Evolutionary conservation across 2,113 vertebrate species (phyloP), one percentile per base, ranked within the genome.

Genomic region (Nesogale talazaci): DNA sequence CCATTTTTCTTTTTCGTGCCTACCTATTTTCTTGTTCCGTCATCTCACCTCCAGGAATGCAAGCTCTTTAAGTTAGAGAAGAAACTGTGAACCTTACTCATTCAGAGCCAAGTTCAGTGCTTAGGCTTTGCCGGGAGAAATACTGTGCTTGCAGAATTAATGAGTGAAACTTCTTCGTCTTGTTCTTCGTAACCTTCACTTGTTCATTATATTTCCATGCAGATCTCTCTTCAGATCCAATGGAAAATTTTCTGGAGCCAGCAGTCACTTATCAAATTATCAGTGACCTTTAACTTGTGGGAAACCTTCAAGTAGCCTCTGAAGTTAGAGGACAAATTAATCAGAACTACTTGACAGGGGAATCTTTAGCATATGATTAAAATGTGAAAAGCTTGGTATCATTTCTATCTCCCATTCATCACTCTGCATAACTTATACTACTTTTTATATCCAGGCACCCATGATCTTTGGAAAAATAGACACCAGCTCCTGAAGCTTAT

Each of bases 401-500:
- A 7, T 74, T 76, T 93, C 40, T 36, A 27, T 15, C 46, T 69
- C 27, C 34, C 27, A 42, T 46, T 89, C 89, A 34, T 86, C 40
- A 52, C 46, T 91, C 46, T 46, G 19, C 46, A 20, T 72, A 9
- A 52, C 9, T 52, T 52, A 52, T 12, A 52, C 5, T 52, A 52
- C 14, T 52, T 52, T 52, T 92, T 91, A 77, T 92, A 85, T 87
- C 72, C 42, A 69, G 70, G 42, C 46, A 88, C 70, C 31, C 88
- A 12, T 61, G 22, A 34, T 70, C 88, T 52, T 85, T 72, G 3
- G 46, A 42, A 70, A 76, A 75, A 25, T 0, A 86, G 36, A 36
- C 59, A 25, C 8, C 16, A 46, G 34, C 2, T 1, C 31, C 16
- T 85, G 20, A 16, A 34, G 6, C 70, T 79, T 69, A 70, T 56